A percentile compares a stretch with the other conserved stretches of the same genome.
Conservation (phyloP, 1,140 invertebrate genomes). For the Aleiodes sp. region DNA sequence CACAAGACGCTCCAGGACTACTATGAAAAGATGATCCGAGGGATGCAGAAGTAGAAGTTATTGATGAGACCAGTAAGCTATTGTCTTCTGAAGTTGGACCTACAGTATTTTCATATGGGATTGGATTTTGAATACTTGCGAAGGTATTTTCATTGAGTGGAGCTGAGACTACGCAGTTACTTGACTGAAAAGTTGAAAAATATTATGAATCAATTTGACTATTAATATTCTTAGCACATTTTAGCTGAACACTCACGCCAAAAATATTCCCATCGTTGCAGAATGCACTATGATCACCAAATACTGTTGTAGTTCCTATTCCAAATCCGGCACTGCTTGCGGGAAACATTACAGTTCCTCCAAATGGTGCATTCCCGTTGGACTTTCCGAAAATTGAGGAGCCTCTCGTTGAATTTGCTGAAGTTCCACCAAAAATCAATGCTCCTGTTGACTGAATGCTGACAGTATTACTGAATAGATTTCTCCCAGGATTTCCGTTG, state of each 20-base stretch:
- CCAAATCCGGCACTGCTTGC: conserved; percentile 31
- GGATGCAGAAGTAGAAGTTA: not conserved
- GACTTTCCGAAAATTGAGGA: conserved; percentile 41
- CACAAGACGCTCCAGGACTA: too few species aligned
- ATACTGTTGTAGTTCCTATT: conserved; percentile 31
- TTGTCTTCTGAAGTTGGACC: not conserved
- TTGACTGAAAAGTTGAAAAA: too few species aligned
- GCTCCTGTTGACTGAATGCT: conserved; percentile 34
- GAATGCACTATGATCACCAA: conserved; percentile 48
- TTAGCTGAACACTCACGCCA: not conserved
- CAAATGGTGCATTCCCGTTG: conserved; percentile 45
- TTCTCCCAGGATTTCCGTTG: too few species aligned
- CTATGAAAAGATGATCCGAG: not conserved
- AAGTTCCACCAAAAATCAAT: not conserved
- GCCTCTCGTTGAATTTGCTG: conserved; percentile 31
- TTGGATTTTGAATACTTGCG: not conserved
- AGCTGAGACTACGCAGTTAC: not conserved
- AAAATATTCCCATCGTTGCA: conserved; percentile 25
- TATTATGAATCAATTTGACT: not conserved
- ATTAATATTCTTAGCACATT: not conserved
- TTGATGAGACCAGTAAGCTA: not conserved
- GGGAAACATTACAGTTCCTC: conserved; percentile 53
- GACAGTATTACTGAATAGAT: too few species aligned
- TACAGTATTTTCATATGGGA: not conserved
- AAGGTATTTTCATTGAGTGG: not conserved